A percentile compares a stretch with the other conserved stretches of the same genome.
These are phyloP conservation scores for Yponomeuta sedellus DNA, from an alignment of 2,888 invertebrate genomes.

Conservation along the genomic window DNA sequence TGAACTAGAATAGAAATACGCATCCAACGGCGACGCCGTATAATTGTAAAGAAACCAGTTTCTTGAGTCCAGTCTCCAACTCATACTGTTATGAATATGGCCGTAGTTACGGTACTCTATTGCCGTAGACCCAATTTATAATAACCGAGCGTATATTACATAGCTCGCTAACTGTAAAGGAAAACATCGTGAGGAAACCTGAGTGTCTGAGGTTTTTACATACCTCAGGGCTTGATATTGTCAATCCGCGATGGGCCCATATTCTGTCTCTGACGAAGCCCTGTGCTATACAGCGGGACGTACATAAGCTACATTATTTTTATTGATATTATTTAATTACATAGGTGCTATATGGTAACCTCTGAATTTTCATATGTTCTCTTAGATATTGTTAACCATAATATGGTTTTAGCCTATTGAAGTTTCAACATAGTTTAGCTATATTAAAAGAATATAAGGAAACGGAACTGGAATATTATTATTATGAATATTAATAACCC, in stretches of 20 bases:
- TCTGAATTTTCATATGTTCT: too few relatives aligned
- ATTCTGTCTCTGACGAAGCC: too few relatives aligned
- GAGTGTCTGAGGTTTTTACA: too few relatives aligned
- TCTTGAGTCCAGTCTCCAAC: background rate
- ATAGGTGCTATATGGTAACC: background rate
- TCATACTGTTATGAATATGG: slow-evolving; percentile 17
- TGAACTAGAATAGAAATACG: slow-evolving; percentile 37
- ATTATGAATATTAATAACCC: background rate
- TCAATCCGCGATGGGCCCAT: too few relatives aligned
- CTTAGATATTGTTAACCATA: background rate
- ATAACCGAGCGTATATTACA: background rate
- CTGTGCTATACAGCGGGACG: too few relatives aligned
- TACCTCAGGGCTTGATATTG: too few relatives aligned
- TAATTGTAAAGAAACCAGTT: slow-evolving; percentile 25
- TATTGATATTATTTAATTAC: too few relatives aligned
- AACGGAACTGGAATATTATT: background rate
- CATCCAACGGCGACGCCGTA: slow-evolving; percentile 30
- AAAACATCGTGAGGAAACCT: too few relatives aligned
- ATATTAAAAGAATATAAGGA: background rate
- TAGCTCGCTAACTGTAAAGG: too few relatives aligned
- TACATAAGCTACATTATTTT: too few relatives aligned
- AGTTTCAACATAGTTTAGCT: background rate
- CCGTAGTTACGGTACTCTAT: slow-evolving; percentile 6
- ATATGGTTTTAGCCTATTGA: too few relatives aligned
- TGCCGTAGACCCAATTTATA: background rate